Percentiles rank a stretch among this genome's conserved stretches.
phyloP scores from a whole-genome alignment of 2,113 vertebrate species.

The Oryzias javanicus region DNA sequence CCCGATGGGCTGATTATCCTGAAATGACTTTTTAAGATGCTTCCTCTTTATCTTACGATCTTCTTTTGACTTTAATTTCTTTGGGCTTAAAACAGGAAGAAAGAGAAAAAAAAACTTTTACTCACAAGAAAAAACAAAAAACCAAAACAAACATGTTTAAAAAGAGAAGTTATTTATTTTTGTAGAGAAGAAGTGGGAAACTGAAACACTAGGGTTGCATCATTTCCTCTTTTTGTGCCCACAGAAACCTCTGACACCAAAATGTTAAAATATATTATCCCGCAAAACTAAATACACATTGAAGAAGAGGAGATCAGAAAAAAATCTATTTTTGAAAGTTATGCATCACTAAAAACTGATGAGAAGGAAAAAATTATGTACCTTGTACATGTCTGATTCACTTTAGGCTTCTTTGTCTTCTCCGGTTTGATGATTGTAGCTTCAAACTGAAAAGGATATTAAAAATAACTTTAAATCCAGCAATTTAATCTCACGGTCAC shows the following conservation, averaged over 20 bases:
- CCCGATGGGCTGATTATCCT: slow-evolving; percentile 39
- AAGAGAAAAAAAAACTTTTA: neutral
- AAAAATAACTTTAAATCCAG: neutral
- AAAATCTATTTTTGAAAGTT: neutral
- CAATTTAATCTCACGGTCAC: neutral
- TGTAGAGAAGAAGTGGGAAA: neutral
- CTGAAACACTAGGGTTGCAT: neutral
- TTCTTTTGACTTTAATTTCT: slow-evolving; percentile 84
- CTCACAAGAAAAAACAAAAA: neutral
- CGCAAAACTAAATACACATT: too few species aligned
- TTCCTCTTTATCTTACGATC: slow-evolving; percentile 78
- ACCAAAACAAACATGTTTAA: neutral
- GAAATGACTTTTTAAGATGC: slow-evolving; percentile 61
- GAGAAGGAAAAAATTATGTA: slow-evolving; percentile 59
- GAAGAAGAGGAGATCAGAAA: neutral
- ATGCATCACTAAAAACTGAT: too few species aligned
- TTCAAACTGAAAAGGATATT: slow-evolving; percentile 84
- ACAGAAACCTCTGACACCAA: neutral
- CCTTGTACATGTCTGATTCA: slow-evolving; percentile 89
- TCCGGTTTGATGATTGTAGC: slow-evolving; percentile 77
- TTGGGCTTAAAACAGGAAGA: slow-evolving; percentile 70
- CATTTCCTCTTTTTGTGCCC: too few species aligned
- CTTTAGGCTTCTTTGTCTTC: slow-evolving; percentile 66
- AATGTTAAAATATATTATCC: too few species aligned
- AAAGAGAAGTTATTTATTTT: neutral